Conservation (phyloP, 2,888 invertebrate genomes). For the Mactromeris polynyma region DNA sequence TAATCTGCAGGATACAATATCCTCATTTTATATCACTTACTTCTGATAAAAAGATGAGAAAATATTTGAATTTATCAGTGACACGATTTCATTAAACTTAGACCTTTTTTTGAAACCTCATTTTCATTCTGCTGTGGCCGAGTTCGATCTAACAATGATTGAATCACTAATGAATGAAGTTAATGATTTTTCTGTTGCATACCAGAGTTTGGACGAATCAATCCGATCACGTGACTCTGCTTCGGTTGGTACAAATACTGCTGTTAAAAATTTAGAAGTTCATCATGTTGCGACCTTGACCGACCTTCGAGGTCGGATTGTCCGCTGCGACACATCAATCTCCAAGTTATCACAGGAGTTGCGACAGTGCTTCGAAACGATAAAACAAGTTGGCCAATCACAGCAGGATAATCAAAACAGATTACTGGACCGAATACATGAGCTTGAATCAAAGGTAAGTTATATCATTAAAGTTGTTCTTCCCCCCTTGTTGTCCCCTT, state of each 20-base stretch:
- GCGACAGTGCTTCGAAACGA: constrained; percentile 79
- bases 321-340: constrained; percentile 86
- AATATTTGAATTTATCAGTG: neutral
- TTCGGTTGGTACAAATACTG: constrained; percentile 80
- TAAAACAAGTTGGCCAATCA: constrained; percentile 79
- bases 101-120: neutral
- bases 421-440: constrained; percentile 82
- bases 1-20: neutral
- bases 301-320: constrained; percentile 86
- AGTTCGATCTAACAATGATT: too few species aligned
- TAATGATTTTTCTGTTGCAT: too few species aligned
- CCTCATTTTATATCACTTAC: neutral
- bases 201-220: constrained; percentile 83
- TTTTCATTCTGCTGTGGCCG: too few species aligned
- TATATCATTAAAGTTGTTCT: too few species aligned
- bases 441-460: constrained; percentile 83
- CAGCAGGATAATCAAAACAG: constrained; percentile 80
- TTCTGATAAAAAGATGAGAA: too few species aligned
- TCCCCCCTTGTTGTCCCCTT: too few species aligned
- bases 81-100: neutral
- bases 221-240: constrained; percentile 80
- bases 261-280: constrained; percentile 86
- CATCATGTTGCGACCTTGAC: constrained; percentile 86
- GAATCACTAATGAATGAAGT: too few species aligned
- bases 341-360: constrained; percentile 83